Conservation (phyloP, 2,113 vertebrate species). For the Phasianus colchicus region DNA sequence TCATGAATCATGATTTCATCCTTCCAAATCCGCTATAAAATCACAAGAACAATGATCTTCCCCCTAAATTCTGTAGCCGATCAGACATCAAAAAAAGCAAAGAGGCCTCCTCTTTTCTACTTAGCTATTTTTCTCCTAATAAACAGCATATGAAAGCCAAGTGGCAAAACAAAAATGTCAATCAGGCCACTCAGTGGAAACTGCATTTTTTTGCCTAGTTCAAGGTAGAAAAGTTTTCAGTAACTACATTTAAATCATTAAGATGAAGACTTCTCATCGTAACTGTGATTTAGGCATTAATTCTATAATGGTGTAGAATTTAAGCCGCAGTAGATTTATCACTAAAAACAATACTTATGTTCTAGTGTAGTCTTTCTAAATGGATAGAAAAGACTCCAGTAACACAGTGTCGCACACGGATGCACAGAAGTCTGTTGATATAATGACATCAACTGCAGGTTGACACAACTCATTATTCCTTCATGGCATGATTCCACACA, state of each 20-base stretch:
- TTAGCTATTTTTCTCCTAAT: neutral
- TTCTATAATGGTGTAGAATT: neutral
- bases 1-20: neutral
- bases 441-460: neutral
- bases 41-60: neutral
- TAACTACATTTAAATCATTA: neutral
- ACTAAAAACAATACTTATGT: neutral
- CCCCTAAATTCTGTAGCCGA: neutral
- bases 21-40: neutral
- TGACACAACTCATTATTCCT: neutral
- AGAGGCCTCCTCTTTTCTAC: neutral
- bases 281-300: neutral
- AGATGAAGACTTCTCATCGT: neutral
- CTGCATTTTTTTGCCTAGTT: neutral
- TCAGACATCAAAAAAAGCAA: neutral
- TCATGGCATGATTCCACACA: neutral
- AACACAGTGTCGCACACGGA: neutral
- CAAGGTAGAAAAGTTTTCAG: neutral
- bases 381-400: neutral
- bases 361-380: neutral
- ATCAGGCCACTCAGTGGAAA: neutral
- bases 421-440: neutral
- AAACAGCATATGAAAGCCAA: neutral
- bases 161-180: neutral
- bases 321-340: neutral